Base-by-base conservation (phyloP, 2,888 invertebrate genomes). In the Achlya flavicornis region DNA sequence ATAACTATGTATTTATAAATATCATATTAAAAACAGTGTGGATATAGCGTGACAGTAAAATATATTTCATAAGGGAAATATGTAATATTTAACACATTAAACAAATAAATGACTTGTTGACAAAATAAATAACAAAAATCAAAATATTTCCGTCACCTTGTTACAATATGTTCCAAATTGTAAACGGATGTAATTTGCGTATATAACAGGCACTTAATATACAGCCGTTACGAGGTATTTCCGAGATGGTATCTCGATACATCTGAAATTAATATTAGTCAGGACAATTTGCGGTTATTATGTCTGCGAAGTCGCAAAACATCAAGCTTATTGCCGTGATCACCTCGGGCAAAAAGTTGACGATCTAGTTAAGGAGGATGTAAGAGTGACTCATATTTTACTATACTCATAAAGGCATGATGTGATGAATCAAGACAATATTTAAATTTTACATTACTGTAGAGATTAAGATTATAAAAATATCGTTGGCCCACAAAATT, bases 161-260 rank as follows among this genome's bases (percentile, higher is more conserved):
- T 3, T 19, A 19, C 16, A 53, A 19, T 19, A 53, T 53, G 53
- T 53, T 19, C 61, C 65, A 12, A 64, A 65, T 53, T 58, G 64
- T 61, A 71, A 70, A 78, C 77, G 79, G 78, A 81, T 79, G 78
- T 82, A 84, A 87, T 85, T 83, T 82, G 75, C 75, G 66, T 76
- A 74, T 73, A 83, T 84, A 83, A 83, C 67, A 72, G 74, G 69
- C 83, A 85, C 86, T 87, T 87, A 86, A 81, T 77, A 72, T 78
- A 78, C 78, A 78, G 75, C 74, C 73, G 70, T 69, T 73, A 75
- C 65, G 68, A 66, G 70, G 73, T 71, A 81, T 84, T 84, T 86
- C 81, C 77, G 73, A 72, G 57, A 53, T 69, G 67, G 72, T 83
- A 85, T 88, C 87, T 81, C 62, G 69, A 64, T 72, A 81, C 71